Conservation (phyloP, 1,140 invertebrate genomes). For the Microplitis mediator region DNA sequence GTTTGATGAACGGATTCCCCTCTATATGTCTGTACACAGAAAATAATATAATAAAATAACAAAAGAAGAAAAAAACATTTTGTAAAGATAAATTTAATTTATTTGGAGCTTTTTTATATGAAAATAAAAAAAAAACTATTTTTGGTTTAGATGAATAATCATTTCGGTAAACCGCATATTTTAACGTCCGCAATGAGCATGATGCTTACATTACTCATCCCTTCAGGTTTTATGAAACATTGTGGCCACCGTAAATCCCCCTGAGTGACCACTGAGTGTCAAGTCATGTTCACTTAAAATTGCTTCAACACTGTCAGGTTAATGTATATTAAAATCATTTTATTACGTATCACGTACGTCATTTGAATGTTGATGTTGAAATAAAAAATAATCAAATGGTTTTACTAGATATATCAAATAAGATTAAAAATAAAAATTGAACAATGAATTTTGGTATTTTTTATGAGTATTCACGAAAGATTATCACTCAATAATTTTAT, state of each 20-base stretch:
- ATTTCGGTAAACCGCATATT: background rate
- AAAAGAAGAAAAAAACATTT: background rate
- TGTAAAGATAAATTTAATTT: background rate
- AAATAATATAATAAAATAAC: background rate
- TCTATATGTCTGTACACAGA: background rate
- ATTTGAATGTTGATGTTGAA: background rate
- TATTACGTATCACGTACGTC: background rate
- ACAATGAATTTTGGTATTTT: too few relatives aligned
- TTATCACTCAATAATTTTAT: too few relatives aligned
- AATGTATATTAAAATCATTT: slow-evolving; percentile 24
- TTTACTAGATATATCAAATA: too few relatives aligned
- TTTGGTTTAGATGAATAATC: background rate
- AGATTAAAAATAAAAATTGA: too few relatives aligned
- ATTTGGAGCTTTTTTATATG: background rate
- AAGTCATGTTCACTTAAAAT: slow-evolving; percentile 28
- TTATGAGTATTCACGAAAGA: too few relatives aligned
- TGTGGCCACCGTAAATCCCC: slow-evolving; percentile 1
- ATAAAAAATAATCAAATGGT: too few relatives aligned
- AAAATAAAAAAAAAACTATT: background rate
- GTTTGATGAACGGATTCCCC: slow-evolving; percentile 20
- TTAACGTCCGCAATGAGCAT: background rate
- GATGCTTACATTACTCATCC: background rate
- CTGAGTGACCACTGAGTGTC: slow-evolving; percentile 28
- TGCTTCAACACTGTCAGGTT: slow-evolving; percentile 13
- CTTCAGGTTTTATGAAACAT: background rate